These are phyloP conservation scores for Heterocephalus glaber DNA, from an alignment of 2,113 vertebrate species.

Conservation along the genomic window DNA sequence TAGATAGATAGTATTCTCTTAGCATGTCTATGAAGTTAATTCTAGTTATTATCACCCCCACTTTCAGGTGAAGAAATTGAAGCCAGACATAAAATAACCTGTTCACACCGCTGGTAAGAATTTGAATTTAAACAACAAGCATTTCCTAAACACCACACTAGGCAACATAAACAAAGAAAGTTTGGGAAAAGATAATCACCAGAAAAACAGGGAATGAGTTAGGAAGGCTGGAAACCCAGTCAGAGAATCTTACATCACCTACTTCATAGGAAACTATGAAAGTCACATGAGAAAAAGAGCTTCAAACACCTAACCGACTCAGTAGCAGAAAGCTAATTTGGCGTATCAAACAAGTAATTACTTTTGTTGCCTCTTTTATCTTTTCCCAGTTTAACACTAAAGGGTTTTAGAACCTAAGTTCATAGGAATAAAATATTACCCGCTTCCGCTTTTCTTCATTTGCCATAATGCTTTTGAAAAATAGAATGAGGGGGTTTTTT, in stretches of 20 bases:
- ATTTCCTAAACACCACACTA: not conserved
- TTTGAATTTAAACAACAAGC: not conserved
- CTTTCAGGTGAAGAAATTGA: not conserved
- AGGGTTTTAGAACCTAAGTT: not conserved
- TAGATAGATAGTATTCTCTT: not conserved
- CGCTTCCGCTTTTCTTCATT: conserved; percentile 38
- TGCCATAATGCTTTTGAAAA: not conserved
- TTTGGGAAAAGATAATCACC: not conserved
- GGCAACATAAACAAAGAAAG: not conserved
- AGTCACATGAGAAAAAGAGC: not conserved
- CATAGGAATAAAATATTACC: conserved; percentile 24
- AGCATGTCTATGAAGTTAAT: not conserved
- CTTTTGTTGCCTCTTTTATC: not conserved
- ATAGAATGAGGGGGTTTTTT: not conserved
- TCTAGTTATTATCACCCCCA: not conserved
- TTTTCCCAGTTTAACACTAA: not conserved
- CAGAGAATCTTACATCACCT: not conserved
- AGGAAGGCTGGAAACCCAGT: not conserved
- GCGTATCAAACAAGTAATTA: not conserved
- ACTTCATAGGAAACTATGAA: not conserved
- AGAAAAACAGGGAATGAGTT: not conserved
- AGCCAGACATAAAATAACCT: not conserved
- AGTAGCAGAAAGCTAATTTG: not conserved
- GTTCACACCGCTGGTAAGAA: not conserved
- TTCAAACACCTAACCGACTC: not conserved